Base-by-base conservation (phyloP, 2,888 invertebrate species). In the Diplolepis rosae region DNA sequence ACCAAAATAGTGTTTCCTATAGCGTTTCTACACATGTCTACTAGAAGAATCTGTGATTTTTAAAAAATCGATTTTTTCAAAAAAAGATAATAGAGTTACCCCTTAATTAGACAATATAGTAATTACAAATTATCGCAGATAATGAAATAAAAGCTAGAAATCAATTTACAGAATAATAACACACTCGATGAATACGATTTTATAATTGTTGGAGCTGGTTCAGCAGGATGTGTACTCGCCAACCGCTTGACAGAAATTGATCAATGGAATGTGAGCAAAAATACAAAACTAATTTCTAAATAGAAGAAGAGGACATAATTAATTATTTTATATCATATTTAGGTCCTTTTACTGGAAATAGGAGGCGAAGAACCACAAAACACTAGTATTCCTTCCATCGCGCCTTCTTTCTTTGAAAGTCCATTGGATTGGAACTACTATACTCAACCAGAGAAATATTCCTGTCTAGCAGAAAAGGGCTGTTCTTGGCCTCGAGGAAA, bases 391-490 rank as follows among this genome's bases (percentile, higher is more conserved):
- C 94, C 94, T 5, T 90, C 92, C 0, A 91, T 94, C 13, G 92
- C 93, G 0, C 91, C 93, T 7, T 89, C 87, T 77, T 66, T 85
- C 18, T 74, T 77, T 27, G 81, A 73, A 1, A 86, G 84, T 50
- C 84, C 90, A 80, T 91, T 94, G 32, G 94, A 94, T 84, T 95
- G 94, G 94, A 90, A 90, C 79, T 94, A 93, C 85, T 88, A 91
- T 65, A 94, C 94, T 0, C 93, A 93, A 81, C 93, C 93, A 0
- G 92, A 93, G 71, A 90, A 91, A 73, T 83, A 91, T 76, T 91
- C 91, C 0, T 94, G 93, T 79, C 87, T 91, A 56, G 89, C 90
- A 50, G 90, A 91, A 1, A 90, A 91, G 15, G 90, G 91, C 1
- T 93, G 93, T 72, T 82, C 89, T 7, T 93, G 93, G 93, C 91